Evolutionary conservation across 2,113 vertebrate species (phyloP).

Genomic region (Dolichallabes microphthalmus): DNA sequence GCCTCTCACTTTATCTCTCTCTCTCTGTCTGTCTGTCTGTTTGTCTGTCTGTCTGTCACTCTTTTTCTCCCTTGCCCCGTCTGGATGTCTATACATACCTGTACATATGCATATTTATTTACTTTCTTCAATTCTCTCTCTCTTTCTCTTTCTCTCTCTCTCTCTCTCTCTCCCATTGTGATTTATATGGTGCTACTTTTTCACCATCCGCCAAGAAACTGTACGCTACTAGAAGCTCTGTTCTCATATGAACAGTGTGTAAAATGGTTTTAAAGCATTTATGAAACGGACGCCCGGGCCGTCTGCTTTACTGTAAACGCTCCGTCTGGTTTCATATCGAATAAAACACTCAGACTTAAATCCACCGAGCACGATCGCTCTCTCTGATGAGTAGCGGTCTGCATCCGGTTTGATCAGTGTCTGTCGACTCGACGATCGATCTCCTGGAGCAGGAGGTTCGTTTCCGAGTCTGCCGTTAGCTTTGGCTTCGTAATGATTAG

Average conservation of each 20-base stretch:
- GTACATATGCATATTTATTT: no score
- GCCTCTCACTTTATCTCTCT: background rate
- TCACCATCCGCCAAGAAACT: slow-evolving; percentile 13
- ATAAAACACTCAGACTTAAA: slow-evolving; percentile 20
- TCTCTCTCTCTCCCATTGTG: slow-evolving; percentile 3
- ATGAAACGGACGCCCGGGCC: background rate
- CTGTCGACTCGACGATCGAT: background rate
- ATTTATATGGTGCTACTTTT: slow-evolving; percentile 35
- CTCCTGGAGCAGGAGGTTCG: background rate
- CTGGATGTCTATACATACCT: no score
- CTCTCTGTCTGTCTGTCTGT: background rate
- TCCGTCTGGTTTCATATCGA: background rate
- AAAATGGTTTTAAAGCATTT: slow-evolving; percentile 15
- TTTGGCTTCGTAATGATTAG: background rate
- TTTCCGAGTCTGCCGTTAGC: background rate
- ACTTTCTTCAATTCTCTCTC: background rate
- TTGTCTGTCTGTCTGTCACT: background rate
- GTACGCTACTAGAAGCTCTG: background rate
- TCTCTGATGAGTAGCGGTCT: background rate
- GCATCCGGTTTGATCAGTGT: background rate
- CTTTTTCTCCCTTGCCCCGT: background rate
- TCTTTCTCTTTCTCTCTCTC: background rate
- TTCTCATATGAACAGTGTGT: slow-evolving; percentile 30
- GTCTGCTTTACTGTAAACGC: background rate
- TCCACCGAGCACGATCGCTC: background rate